These are phyloP conservation scores for Sycophaga agraensis DNA, from an alignment of 1,140 invertebrate species.

Conservation along the genomic window DNA sequence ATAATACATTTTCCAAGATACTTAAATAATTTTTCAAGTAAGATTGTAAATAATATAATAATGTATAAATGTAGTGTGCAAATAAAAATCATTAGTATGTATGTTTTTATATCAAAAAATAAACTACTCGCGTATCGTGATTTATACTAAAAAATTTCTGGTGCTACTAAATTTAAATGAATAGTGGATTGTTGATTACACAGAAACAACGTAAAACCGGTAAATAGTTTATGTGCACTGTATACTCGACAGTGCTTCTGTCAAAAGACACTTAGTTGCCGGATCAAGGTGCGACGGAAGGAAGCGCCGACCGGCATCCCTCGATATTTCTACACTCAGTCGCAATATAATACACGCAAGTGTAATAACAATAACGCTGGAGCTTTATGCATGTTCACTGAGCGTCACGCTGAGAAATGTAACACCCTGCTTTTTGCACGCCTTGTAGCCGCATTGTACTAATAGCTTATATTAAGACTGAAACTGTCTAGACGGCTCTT, in stretches of 20 bases:
- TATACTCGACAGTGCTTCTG: background rate
- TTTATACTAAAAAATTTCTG: constrained; percentile 16
- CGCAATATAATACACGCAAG: constrained; percentile 39
- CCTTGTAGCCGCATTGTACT: constrained; percentile 47
- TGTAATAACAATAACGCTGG: constrained; percentile 37
- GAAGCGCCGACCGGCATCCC: constrained; percentile 27
- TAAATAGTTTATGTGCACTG: constrained; percentile 10
- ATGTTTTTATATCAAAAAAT: background rate
- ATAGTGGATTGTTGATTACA: no score
- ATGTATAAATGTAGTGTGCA: background rate
- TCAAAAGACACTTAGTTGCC: constrained; percentile 26
- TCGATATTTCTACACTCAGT: constrained; percentile 21
- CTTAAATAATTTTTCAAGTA: no score
- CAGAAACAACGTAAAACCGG: background rate
- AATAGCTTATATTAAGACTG: constrained; percentile 54
- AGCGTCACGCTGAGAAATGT: constrained; percentile 47
- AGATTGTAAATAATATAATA: no score
- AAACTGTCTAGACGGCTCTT: constrained; percentile 31
- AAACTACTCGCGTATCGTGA: background rate
- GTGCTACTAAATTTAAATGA: background rate
- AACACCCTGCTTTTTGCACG: constrained; percentile 46
- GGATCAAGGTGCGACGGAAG: constrained; percentile 21
- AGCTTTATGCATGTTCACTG: constrained; percentile 46
- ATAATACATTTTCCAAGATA: no score
- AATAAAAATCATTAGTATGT: background rate